Evolutionary conservation across 2,113 vertebrate species (phyloP), one percentile per base, ranked within the genome.

Genomic region (Aythya baeri): DNA sequence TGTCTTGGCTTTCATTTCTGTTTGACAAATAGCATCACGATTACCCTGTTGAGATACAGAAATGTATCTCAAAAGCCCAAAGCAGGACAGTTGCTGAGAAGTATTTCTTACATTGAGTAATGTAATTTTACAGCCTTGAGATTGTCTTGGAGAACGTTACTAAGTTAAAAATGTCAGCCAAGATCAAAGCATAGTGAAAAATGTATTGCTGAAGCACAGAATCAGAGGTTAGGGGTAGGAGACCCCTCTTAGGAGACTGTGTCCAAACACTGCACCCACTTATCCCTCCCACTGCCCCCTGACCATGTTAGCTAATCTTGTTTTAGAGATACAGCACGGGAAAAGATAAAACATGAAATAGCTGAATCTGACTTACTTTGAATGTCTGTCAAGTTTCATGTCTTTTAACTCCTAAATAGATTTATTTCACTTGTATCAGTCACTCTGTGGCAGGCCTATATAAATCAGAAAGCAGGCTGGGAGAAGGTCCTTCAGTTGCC

Each of bases 41-140:
- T 94, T 89, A 27, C 84, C 83, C 73, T 86, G 58, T 23, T 86
- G 61, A 67, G 72, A 80, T 95, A 91, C 55, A 91, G 68, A 96
- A 95, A 91, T 82, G 26, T 79, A 89, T 88, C 88, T 96, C 83
- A 94, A 91, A 95, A 93, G 43, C 67, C 88, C 83, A 91, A 93
- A 89, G 67, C 89, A 91, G 87, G 91, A 96, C 83, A 93, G 72
- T 88, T 93, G 50, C 90, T 96, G 88, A 96, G 82, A 97, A 96
- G 91, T 96, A 89, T 96, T 97, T 89, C 85, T 96, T 95, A 90
- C 75, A 65, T 94, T 93, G 79, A 96, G 58, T 96, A 97, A 97
- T 97, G 97, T 93, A 70, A 91, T 97, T 98, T 96, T 96, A 90
- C 86, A 90, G 59, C 92, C 89, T 95, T 74, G 83, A 97, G 94